These are phyloP conservation scores for Cyanoliseus patagonus DNA, from an alignment of 2,113 vertebrate genomes.

Conservation along the genomic window DNA sequence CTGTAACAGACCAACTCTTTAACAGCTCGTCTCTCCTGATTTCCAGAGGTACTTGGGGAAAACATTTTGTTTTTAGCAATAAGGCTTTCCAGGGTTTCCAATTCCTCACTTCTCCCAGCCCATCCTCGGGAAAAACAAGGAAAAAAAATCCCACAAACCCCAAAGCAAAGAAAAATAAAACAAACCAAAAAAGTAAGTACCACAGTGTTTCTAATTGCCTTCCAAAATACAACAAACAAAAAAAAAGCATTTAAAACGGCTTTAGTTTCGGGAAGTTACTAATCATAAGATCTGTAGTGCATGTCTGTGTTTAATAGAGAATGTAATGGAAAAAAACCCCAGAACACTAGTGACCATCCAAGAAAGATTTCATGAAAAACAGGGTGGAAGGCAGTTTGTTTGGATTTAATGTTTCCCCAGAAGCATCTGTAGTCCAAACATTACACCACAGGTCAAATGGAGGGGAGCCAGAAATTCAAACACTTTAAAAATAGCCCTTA, in stretches of 20 bases:
- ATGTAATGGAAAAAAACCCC: constrained; percentile 13
- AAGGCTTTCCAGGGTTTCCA: constrained; percentile 8
- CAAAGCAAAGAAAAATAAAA: not conserved
- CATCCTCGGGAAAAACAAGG: not conserved
- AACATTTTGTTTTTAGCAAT: not conserved
- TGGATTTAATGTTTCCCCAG: constrained; percentile 53
- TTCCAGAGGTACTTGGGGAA: not conserved
- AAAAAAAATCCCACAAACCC: not conserved
- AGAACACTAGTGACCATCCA: constrained; percentile 30
- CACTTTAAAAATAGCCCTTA: constrained; percentile 41
- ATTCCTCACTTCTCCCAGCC: not conserved
- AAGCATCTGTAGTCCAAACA: constrained; percentile 63
- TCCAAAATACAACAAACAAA: constrained; percentile 6
- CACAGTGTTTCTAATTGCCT: not conserved
- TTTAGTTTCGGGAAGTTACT: constrained; percentile 9
- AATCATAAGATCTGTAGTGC: not conserved
- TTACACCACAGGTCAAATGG: constrained; percentile 55
- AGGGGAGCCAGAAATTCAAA: constrained; percentile 46
- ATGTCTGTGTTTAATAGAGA: not conserved
- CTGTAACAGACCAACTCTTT: not conserved
- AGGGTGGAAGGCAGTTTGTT: constrained; percentile 50
- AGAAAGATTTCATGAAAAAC: constrained; percentile 55
- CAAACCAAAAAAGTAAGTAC: not conserved
- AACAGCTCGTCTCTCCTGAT: not conserved
- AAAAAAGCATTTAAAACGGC: not conserved